phyloP scores from a whole-genome alignment of 2,888 invertebrate genomes.

The Aphrophora alni region DNA sequence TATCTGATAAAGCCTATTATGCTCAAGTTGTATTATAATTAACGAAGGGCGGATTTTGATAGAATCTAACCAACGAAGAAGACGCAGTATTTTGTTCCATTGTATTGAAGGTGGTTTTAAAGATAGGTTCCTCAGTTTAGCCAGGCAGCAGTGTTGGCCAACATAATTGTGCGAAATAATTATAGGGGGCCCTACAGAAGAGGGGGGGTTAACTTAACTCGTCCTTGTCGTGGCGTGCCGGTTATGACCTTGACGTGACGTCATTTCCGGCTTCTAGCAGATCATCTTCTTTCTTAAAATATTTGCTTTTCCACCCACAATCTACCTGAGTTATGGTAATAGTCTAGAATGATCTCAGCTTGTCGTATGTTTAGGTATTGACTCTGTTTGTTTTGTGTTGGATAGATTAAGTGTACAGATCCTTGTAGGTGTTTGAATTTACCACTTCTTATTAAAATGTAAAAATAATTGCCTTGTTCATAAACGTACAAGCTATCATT shows the following conservation, averaged over 20 bases:
- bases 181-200: neutral
- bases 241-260: neutral
- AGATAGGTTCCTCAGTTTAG: neutral
- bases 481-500: too few relatives aligned
- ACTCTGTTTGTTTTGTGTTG: too few relatives aligned
- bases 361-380: too few relatives aligned
- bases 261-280: neutral
- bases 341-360: too few relatives aligned
- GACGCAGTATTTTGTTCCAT: neutral
- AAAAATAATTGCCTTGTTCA: too few relatives aligned
- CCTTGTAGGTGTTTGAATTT: too few relatives aligned
- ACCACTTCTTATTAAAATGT: too few relatives aligned
- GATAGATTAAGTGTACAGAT: too few relatives aligned
- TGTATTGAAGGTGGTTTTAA: neutral
- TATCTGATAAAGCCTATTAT: too few relatives aligned
- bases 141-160: neutral
- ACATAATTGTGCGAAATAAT: neutral
- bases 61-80: neutral
- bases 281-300: neutral
- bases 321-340: too few relatives aligned
- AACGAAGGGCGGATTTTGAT: neutral
- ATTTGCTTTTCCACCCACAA: neutral
- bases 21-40: too few relatives aligned
- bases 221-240: neutral
- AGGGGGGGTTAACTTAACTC: neutral